Evolutionary conservation across 2,797 vertebrate species (phyloP).

Genomic region (Nyctibius grandis): DNA sequence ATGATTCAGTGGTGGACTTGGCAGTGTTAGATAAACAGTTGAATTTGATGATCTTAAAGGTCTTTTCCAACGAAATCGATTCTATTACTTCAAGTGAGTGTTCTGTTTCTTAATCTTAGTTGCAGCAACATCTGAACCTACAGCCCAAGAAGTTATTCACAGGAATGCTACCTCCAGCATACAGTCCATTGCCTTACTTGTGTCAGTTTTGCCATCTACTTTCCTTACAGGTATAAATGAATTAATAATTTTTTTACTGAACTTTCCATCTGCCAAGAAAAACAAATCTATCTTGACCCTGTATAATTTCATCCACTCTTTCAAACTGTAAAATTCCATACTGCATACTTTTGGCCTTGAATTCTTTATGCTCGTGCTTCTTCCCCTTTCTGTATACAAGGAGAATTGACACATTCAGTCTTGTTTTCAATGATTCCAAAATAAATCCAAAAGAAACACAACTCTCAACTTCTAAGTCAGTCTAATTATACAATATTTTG

Average conservation of each 20-base stretch:
- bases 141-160: not conserved
- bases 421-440: not conserved
- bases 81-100: not conserved
- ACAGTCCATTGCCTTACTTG: not conserved
- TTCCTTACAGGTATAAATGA: not conserved
- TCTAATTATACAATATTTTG: not conserved
- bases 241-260: not conserved
- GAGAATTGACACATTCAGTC: not conserved
- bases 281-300: accelerated
- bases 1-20: too few species aligned
- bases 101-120: not conserved
- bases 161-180: not conserved
- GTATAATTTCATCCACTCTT: not conserved
- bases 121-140: not conserved
- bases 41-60: too few species aligned
- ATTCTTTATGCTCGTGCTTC: not conserved
- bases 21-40: too few species aligned
- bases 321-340: not conserved
- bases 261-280: not conserved
- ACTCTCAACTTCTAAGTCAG: not conserved
- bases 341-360: not conserved
- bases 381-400: not conserved
- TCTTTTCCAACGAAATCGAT: too few species aligned
- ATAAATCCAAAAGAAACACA: not conserved
- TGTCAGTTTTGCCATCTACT: not conserved